A percentile compares a stretch with the other conserved stretches of the same genome.
Conservation (phyloP, 2,888 invertebrate species). For the Aleiodes alternator region DNA sequence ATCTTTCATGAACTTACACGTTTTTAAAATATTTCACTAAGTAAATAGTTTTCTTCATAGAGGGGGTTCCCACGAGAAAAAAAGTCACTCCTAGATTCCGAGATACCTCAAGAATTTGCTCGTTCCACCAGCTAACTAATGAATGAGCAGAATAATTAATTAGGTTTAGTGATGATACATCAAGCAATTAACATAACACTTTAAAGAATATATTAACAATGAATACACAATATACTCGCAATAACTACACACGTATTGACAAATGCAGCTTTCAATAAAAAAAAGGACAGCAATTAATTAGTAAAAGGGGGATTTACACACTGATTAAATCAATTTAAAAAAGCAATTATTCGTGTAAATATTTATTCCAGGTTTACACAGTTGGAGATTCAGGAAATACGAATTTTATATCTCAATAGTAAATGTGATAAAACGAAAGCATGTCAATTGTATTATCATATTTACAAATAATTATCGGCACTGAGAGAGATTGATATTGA, state of each 20-base stretch:
- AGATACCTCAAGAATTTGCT: no score
- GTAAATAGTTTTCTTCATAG: no score
- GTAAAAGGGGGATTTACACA: constrained; percentile 2
- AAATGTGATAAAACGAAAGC: not conserved
- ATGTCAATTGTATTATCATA: constrained; percentile 23
- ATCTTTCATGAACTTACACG: not conserved
- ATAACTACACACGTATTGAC: constrained; percentile 18
- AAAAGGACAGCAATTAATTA: not conserved
- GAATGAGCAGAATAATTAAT: no score
- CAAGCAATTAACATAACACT: not conserved
- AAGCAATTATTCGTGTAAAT: constrained; percentile 12
- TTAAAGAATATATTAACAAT: not conserved
- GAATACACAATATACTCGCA: not conserved
- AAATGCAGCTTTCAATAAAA: not conserved
- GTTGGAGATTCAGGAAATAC: not conserved
- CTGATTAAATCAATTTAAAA: constrained; percentile 16
- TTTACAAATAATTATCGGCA: constrained; percentile 4
- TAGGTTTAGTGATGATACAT: no score
- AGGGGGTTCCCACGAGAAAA: no score
- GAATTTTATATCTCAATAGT: not conserved
- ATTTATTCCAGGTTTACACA: constrained; percentile 7
- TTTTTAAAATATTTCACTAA: not conserved
- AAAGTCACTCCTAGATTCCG: no score
- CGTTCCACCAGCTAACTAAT: no score
- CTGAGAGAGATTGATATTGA: not conserved